These are phyloP conservation scores for Loris lydekkerianus DNA, from an alignment of 2,797 vertebrate species.

Conservation along the genomic window DNA sequence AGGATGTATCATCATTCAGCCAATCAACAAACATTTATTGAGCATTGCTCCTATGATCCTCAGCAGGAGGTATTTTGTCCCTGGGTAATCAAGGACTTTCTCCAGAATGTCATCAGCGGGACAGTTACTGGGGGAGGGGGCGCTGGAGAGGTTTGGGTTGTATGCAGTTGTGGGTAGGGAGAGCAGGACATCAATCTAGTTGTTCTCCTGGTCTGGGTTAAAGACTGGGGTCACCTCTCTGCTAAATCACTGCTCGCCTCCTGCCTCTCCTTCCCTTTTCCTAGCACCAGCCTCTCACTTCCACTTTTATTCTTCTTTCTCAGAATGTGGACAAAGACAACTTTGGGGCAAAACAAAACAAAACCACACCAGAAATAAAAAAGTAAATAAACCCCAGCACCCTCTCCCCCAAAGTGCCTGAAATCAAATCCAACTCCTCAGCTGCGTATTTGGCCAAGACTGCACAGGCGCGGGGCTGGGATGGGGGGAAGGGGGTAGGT, in stretches of 20 bases:
- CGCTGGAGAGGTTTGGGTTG: not conserved
- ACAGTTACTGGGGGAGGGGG: not conserved
- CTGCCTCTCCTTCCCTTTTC: not conserved
- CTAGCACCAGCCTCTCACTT: not conserved
- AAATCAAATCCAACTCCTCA: slow-evolving; percentile 35
- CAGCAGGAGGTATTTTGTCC: slow-evolving; percentile 19
- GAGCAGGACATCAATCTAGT: not conserved
- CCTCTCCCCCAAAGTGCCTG: not conserved
- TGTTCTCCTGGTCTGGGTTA: not conserved
- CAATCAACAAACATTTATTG: slow-evolving; percentile 16
- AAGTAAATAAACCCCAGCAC: not conserved
- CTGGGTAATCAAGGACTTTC: not conserved
- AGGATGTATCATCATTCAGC: not conserved
- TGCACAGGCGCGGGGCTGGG: no score
- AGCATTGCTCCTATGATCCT: not conserved
- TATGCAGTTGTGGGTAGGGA: not conserved
- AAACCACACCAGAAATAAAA: not conserved
- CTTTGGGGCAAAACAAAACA: not conserved
- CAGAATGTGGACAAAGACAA: slow-evolving; percentile 48
- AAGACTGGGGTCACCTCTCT: not conserved
- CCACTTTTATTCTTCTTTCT: not conserved
- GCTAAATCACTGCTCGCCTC: not conserved
- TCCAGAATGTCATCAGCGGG: not conserved
- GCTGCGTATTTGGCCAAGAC: not conserved
- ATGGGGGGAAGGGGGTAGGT: no score